Conservation (phyloP, 2,888 invertebrate species). For the Sylvicola fuscatus region DNA sequence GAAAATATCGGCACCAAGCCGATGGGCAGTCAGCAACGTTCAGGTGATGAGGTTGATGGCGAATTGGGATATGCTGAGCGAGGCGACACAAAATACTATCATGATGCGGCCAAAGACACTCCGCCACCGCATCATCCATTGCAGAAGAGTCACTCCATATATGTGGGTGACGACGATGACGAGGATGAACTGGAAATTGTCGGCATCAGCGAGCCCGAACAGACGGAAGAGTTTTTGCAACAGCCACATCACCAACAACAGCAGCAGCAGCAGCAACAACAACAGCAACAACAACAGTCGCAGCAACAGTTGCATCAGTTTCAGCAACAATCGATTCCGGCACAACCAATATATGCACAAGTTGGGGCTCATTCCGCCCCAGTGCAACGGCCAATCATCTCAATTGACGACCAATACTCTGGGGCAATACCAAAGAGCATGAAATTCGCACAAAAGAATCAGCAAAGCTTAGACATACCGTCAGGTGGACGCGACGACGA, state of each 20-base stretch:
- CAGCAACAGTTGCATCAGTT: no score
- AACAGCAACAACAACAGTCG: no score
- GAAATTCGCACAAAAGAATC: conserved; percentile 33
- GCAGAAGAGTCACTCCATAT: conserved; percentile 13
- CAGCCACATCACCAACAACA: conserved; percentile 10
- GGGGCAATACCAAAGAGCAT: conserved; percentile 27
- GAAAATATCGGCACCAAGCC: no score
- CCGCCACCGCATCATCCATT: conserved; percentile 12
- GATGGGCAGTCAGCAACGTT: no score
- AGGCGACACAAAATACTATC: neutral
- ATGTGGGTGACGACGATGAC: conserved; percentile 11
- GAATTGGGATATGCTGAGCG: neutral
- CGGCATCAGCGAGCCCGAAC: neutral
- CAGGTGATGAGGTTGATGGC: neutral
- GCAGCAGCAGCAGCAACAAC: no score
- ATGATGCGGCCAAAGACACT: neutral
- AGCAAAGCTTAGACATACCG: conserved; percentile 63
- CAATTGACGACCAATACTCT: conserved; percentile 30
- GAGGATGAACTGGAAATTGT: conserved; percentile 1
- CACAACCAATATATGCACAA: neutral
- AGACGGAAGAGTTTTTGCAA: conserved; percentile 6
- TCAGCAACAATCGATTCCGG: conserved; percentile 1
- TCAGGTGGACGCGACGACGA: conserved; percentile 51
- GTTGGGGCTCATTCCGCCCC: neutral
- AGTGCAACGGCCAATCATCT: conserved; percentile 5